Conservation (phyloP, 2,113 vertebrate species). For the Peucedramus taeniatus region DNA sequence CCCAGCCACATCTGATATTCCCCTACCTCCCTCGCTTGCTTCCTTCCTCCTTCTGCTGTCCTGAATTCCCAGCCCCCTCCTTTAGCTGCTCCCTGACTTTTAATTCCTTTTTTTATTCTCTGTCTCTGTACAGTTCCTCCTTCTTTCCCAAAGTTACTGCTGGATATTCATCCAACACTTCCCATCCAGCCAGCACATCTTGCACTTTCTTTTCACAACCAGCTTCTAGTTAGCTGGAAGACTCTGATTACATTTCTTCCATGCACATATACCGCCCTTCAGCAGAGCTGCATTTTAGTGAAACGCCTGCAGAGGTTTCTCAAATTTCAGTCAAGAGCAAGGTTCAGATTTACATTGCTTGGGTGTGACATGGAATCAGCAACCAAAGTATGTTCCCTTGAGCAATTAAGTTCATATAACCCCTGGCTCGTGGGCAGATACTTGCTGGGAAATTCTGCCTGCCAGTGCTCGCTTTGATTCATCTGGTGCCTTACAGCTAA, state of each 20-base stretch:
- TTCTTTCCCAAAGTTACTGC: neutral
- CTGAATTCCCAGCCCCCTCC: neutral
- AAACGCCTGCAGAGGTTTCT: neutral
- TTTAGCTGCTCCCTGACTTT: neutral
- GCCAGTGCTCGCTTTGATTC: neutral
- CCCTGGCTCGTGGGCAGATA: neutral
- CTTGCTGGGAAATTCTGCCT: neutral
- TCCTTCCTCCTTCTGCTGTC: neutral
- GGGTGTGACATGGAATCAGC: conserved; percentile 38
- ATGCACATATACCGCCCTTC: neutral
- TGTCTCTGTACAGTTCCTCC: neutral
- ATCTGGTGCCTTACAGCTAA: neutral
- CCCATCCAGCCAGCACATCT: neutral
- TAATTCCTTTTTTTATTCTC: neutral
- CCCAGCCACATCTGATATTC: neutral
- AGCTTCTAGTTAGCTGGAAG: neutral
- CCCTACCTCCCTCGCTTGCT: rapidly evolving
- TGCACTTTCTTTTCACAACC: neutral
- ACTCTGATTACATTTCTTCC: neutral
- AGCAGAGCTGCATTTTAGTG: neutral
- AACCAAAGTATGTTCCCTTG: conserved; percentile 19
- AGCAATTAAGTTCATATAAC: conserved; percentile 8
- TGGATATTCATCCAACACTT: neutral
- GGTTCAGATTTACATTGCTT: conserved; percentile 14
- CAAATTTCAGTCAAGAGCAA: conserved; percentile 37